These are phyloP conservation scores for Epinephelus awoara DNA, from an alignment of 2,797 vertebrate species.

Conservation along the genomic window DNA sequence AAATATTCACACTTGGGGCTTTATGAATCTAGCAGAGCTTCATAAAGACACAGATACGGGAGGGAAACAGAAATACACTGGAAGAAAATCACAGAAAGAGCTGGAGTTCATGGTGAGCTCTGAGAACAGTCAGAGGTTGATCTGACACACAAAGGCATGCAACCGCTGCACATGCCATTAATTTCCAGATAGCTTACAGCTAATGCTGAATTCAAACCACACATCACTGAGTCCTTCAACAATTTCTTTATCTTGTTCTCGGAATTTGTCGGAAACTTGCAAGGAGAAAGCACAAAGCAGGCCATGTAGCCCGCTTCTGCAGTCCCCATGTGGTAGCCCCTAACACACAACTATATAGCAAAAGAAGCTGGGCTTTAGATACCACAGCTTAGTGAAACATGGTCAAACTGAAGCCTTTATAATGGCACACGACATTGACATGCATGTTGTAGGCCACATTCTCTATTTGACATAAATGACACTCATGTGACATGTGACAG, in stretches of 20 bases:
- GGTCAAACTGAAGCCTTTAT: background rate
- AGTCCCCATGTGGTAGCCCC: background rate
- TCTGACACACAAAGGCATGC: background rate
- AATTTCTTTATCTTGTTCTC: background rate
- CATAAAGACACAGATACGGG: background rate
- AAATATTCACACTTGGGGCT: background rate
- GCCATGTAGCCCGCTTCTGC: background rate
- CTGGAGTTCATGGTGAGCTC: background rate
- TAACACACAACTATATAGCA: too few species aligned
- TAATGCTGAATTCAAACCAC: background rate
- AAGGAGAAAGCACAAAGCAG: background rate
- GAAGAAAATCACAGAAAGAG: background rate
- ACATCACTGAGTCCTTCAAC: background rate
- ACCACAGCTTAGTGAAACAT: background rate
- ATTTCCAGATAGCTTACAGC: background rate
- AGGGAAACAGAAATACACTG: background rate
- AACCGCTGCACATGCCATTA: background rate
- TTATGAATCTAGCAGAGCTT: background rate
- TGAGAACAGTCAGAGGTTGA: background rate
- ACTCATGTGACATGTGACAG: background rate
- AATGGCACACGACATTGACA: background rate
- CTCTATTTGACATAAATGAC: background rate
- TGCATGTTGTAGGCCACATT: rapidly evolving
- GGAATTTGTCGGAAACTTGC: background rate
- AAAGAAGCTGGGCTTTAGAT: background rate